Evolutionary conservation across 2,888 invertebrate genomes (phyloP).

Genomic region (Brachyptera risi): DNA sequence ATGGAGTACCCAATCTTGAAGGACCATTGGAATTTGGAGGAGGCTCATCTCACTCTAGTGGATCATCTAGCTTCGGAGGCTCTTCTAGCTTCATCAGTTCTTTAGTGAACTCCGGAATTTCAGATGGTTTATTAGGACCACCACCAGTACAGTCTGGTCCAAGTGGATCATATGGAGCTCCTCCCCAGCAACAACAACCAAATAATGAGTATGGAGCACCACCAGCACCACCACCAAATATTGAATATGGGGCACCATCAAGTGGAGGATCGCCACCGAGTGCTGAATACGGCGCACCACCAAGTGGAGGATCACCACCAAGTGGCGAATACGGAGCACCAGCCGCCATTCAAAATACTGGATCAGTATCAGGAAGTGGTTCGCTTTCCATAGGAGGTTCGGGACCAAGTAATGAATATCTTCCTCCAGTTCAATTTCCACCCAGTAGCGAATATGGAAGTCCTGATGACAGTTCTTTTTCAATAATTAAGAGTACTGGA

Average conservation of each 20-base stretch:
- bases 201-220: slow-evolving; percentile 45
- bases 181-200: slow-evolving; percentile 49
- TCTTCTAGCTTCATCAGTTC: neutral
- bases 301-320: slow-evolving; percentile 1
- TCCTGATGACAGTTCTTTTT: slow-evolving; percentile 34
- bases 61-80: neutral
- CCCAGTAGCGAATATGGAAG: neutral
- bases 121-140: slow-evolving; percentile 41
- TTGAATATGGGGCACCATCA: slow-evolving; percentile 40
- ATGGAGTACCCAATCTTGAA: slow-evolving; percentile 21
- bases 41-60: neutral
- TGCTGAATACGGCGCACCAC: slow-evolving; percentile 43
- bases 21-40: neutral
- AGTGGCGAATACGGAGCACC: slow-evolving; percentile 33
- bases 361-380: slow-evolving; percentile 45
- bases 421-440: neutral
- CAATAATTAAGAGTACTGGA: slow-evolving; percentile 47
- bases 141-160: slow-evolving; percentile 36
- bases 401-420: slow-evolving; percentile 30
- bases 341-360: too few species aligned
- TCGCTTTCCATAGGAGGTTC: slow-evolving; percentile 11
- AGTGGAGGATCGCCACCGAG: slow-evolving; percentile 37
- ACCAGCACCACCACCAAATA: slow-evolving; percentile 40
- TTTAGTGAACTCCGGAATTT: neutral
- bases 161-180: slow-evolving; percentile 35